Percentiles rank a stretch among this genome's conserved stretches.
Evolutionary conservation across 2,888 invertebrate genomes (phyloP).

Genomic region (Notodonta ziczac): DNA sequence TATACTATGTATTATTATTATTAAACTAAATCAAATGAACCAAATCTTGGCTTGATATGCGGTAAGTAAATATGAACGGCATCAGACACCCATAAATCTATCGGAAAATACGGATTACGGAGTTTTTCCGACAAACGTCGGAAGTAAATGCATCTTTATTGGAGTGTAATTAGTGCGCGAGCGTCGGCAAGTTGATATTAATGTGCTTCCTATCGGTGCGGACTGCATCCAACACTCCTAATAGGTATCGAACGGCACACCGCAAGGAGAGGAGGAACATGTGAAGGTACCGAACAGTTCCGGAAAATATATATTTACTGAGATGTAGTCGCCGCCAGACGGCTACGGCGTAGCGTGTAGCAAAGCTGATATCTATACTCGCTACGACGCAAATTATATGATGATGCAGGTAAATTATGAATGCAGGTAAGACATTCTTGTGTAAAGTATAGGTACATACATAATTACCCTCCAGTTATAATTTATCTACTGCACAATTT

Average conservation of each 20-base stretch:
- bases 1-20: too few species aligned
- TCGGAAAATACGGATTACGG: neutral
- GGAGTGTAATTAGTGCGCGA: conserved; percentile 25
- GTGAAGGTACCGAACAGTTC: neutral
- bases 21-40: too few species aligned
- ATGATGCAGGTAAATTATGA: neutral
- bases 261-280: neutral
- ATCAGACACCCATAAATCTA: too few species aligned
- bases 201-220: conserved; percentile 29
- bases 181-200: conserved; percentile 42
- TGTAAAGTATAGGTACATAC: too few species aligned
- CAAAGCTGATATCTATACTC: neutral
- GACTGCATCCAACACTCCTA: conserved; percentile 15
- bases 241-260: conserved; percentile 15
- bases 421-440: too few species aligned
- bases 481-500: too few species aligned
- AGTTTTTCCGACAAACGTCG: conserved; percentile 19
- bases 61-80: too few species aligned
- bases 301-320: neutral
- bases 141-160: conserved; percentile 29
- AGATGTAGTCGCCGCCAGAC: too few species aligned
- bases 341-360: neutral
- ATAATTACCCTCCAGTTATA: too few species aligned
- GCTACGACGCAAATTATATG: neutral
- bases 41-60: too few species aligned